Base-by-base conservation (phyloP, 1,140 invertebrate genomes). In the Microplitis mediator region DNA sequence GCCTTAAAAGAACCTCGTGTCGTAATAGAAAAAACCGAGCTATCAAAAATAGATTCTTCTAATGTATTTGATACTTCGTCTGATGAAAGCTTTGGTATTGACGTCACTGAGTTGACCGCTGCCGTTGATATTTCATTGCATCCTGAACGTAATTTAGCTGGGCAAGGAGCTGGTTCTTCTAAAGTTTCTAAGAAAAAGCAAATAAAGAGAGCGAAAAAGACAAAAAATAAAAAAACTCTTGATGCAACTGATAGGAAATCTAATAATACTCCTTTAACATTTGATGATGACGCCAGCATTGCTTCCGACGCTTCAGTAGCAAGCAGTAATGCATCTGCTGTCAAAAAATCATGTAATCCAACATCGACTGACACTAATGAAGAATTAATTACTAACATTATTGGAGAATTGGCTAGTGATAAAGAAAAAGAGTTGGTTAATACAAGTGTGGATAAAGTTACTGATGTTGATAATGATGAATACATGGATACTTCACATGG, bases 41-140 rank as follows among this genome's bases (percentile, higher is more conserved):
- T 82, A 2, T 71, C 77, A 0, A 86, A 81, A 31, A 63, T 83
- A 5, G 82, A 85, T 3, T 71, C 69, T 5, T 71, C 75, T 0
- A 84, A 79, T 0, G 80, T 82, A 65, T 84, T 84, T 13, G 84
- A 86, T 31, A 82, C 79, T 45, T 86, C 84, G 0, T 88, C 86
- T 0, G 84, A 87, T 35, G 85, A 86, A 32, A 86, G 82, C 71
- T 84, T 85, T 9, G 80, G 77, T 0, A 79, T 84, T 23, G 84
- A 86, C 66, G 76, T 80, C 0, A 80, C 81, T 4, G 81, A 81
- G 14, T 63, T 82, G 35, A 78, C 79, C 1, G 78, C 79, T 0
- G 76, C 79, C 11, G 81, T 83, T 0, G 85, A 86, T 31, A 84
- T 81, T n/a, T 83, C 84, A 8, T 71, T 83, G 32, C 82, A 78